Percentiles rank a stretch among this genome's conserved stretches.
These are phyloP conservation scores for Ceraclea dissimilis DNA, from an alignment of 2,888 invertebrate species.

Conservation along the genomic window DNA sequence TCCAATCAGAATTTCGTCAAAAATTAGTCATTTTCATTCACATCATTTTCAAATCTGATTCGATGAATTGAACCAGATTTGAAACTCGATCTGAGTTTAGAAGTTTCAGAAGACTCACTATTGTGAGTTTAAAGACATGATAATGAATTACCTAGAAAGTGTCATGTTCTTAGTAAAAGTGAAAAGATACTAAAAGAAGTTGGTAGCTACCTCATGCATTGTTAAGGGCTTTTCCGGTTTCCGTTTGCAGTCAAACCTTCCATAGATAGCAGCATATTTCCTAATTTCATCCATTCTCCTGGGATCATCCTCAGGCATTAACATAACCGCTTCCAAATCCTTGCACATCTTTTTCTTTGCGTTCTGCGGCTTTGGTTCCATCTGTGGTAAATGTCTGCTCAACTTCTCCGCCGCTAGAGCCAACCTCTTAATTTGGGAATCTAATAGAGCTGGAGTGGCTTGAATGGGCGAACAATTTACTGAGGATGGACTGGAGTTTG, in stretches of 20 bases:
- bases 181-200: not conserved
- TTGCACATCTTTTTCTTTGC: conserved; percentile 89
- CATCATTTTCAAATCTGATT: too few species aligned
- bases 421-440: conserved; percentile 77
- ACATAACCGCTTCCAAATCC: conserved; percentile 86
- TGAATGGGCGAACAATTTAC: conserved; percentile 54
- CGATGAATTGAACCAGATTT: too few species aligned
- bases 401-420: conserved; percentile 78
- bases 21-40: too few species aligned
- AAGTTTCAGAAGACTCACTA: too few species aligned
- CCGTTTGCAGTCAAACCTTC: conserved; percentile 94
- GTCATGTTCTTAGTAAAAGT: not conserved
- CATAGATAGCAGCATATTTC: conserved; percentile 95
- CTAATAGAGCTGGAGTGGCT: conserved; percentile 69
- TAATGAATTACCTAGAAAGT: too few species aligned
- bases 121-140: too few species aligned
- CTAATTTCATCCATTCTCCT: conserved; percentile 87
- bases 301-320: conserved; percentile 83
- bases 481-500: conserved; percentile 52
- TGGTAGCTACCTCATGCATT: conserved; percentile 71
- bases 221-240: conserved; percentile 95
- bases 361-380: conserved; percentile 85
- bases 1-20: too few species aligned
- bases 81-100: too few species aligned
- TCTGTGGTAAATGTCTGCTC: conserved; percentile 72